phyloP scores from a whole-genome alignment of 2,888 invertebrate species.

The Mycogona germanica region DNA sequence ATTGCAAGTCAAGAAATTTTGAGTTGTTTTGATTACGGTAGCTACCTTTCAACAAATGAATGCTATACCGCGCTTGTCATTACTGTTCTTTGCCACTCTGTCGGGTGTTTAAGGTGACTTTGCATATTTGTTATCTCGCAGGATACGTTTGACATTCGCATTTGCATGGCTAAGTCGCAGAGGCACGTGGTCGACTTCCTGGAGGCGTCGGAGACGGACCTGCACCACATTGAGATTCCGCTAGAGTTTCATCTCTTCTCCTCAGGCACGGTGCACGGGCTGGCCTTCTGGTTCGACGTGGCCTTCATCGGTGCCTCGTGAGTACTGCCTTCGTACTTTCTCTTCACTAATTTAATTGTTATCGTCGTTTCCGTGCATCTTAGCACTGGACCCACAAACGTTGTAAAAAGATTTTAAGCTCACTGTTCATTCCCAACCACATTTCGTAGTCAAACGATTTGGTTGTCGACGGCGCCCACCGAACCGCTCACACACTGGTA shows the following conservation, averaged over 20 bases:
- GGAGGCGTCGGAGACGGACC: constrained; percentile 79
- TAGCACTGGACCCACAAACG: too few species aligned
- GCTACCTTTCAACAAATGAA: too few species aligned
- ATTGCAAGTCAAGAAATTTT: too few species aligned
- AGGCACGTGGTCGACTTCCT: constrained; percentile 89
- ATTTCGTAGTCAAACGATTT: constrained; percentile 59
- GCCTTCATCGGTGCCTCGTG: constrained; percentile 74
- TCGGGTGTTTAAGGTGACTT: background rate
- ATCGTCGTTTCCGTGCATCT: background rate
- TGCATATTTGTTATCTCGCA: constrained; percentile 24
- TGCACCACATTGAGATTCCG: constrained; percentile 89
- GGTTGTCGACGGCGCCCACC: constrained; percentile 95
- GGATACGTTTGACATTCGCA: constrained; percentile 95
- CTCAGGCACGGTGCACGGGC: constrained; percentile 88
- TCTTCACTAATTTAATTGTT: background rate
- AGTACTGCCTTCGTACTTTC: constrained; percentile 5
- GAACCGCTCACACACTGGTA: constrained; percentile 99
- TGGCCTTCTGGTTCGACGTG: constrained; percentile 99
- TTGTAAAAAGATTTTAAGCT: constrained; percentile 8
- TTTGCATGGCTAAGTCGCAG: constrained; percentile 88
- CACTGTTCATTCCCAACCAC: background rate
- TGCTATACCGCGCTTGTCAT: too few species aligned
- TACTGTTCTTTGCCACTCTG: too few species aligned
- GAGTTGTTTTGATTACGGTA: too few species aligned
- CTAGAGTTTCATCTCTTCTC: constrained; percentile 83